Percentiles rank a stretch among this genome's conserved stretches.
Evolutionary conservation across 2,888 invertebrate genomes (phyloP).

Genomic region (Drosophila setosimentum): DNA sequence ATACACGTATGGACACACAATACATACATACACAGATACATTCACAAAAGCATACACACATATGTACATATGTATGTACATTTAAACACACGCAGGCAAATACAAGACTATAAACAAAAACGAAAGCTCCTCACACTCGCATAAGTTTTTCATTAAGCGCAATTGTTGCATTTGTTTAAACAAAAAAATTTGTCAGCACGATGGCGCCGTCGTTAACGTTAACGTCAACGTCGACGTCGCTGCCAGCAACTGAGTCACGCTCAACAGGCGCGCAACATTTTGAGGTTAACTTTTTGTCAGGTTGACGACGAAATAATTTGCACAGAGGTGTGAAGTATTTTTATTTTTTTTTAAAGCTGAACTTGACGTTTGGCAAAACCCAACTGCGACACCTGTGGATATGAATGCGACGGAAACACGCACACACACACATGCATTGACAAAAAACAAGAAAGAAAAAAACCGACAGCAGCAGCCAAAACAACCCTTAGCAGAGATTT

Average conservation of each 20-base stretch:
- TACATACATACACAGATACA: conserved; percentile 13
- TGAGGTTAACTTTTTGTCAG: conserved; percentile 75
- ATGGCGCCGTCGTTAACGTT: conserved; percentile 20
- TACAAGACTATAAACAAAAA: conserved; percentile 43
- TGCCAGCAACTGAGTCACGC: conserved; percentile 61
- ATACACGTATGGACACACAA: conserved; percentile 13
- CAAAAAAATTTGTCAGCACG: conserved; percentile 45
- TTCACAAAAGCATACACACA: no score
- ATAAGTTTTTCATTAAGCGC: conserved; percentile 66
- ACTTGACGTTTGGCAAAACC: conserved; percentile 62
- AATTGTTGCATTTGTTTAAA: conserved; percentile 58
- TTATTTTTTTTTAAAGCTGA: conserved; percentile 49
- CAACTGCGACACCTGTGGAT: conserved; percentile 69
- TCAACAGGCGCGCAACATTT: conserved; percentile 62
- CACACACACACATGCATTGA: background rate
- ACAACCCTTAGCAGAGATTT: conserved; percentile 62
- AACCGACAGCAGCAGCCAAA: conserved; percentile 44
- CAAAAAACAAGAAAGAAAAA: conserved; percentile 30
- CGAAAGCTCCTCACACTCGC: conserved; percentile 51
- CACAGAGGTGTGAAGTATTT: conserved; percentile 68
- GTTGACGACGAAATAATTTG: conserved; percentile 73
- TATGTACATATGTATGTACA: background rate
- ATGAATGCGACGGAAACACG: conserved; percentile 35
- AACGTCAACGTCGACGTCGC: background rate
- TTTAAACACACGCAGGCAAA: conserved; percentile 13